A percentile compares a stretch with the other conserved stretches of the same genome.
Conservation (phyloP, 2,888 invertebrate genomes). For the Exocentrus adspersus region DNA sequence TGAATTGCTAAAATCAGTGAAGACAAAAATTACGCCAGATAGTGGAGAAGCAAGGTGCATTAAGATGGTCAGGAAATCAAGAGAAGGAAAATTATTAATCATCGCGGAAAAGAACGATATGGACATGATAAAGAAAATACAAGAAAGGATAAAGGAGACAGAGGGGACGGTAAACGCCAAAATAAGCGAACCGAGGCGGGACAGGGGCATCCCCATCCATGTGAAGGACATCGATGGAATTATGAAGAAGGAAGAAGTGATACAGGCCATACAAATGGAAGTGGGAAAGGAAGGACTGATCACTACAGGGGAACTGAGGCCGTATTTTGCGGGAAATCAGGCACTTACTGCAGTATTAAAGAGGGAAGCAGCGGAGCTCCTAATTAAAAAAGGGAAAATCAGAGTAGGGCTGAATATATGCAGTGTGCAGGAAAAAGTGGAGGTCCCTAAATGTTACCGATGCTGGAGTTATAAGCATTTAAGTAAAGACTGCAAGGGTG, state of each 20-base stretch:
- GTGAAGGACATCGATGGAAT: constrained; percentile 5
- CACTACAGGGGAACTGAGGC: neutral
- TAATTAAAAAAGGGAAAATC: no score
- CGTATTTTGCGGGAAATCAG: constrained; percentile 1
- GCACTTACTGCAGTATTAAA: neutral
- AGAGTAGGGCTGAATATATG: constrained; percentile 3
- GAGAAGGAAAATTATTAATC: constrained; percentile 1
- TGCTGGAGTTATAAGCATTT: neutral
- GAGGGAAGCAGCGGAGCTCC: neutral
- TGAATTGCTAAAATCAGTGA: neutral
- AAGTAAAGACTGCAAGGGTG: neutral
- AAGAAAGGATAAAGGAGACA: neutral
- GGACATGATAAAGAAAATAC: neutral
- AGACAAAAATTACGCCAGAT: neutral
- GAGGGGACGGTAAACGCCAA: neutral
- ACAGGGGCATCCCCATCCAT: neutral
- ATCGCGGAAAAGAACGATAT: neutral
- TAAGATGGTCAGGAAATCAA: constrained; percentile 3
- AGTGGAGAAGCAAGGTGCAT: no score
- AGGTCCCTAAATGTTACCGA: constrained; percentile 1
- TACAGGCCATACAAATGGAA: neutral
- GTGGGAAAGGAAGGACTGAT: neutral
- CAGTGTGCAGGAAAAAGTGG: neutral
- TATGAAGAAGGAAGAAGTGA: neutral
- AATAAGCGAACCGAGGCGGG: neutral